Percentiles rank a stretch among this genome's conserved stretches.
phyloP scores from a whole-genome alignment of 2,888 invertebrate genomes.

The Ptychoptera albimana region DNA sequence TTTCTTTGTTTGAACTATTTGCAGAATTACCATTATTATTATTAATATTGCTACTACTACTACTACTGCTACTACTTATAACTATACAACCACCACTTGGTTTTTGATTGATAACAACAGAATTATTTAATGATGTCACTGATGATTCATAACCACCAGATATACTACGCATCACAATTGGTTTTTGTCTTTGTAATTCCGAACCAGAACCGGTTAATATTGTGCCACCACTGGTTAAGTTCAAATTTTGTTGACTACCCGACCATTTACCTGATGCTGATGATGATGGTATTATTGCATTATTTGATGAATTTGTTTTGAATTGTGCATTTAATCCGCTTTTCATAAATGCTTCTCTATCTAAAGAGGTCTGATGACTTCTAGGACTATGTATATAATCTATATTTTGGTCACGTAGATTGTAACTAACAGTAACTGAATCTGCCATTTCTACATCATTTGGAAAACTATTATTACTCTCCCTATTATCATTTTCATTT shows the following conservation, averaged over 20 bases:
- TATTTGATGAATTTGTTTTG: not conserved
- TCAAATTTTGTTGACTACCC: constrained; percentile 15
- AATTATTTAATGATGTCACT: constrained; percentile 5
- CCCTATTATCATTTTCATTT: constrained; percentile 7
- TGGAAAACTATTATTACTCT: constrained; percentile 8
- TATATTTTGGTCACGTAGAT: constrained; percentile 17
- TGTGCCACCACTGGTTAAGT: constrained; percentile 8
- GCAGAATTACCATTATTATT: constrained; percentile 11
- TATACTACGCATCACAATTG: constrained; percentile 17
- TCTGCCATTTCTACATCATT: constrained; percentile 12
- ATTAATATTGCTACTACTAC: constrained; percentile 12
- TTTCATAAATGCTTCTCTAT: constrained; percentile 9
- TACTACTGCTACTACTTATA: constrained; percentile 2
- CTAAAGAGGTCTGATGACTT: constrained; percentile 10
- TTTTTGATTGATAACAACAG: not conserved
- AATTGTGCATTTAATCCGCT: not conserved
- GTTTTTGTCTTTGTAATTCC: constrained; percentile 11
- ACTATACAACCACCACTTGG: constrained; percentile 2
- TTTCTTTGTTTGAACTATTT: constrained; percentile 10
- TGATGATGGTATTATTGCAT: not conserved
- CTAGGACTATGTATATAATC: constrained; percentile 15
- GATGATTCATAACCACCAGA: constrained; percentile 15
- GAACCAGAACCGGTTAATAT: constrained; percentile 5
- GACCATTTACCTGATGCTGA: constrained; percentile 9
- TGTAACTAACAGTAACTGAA: constrained; percentile 16